A percentile compares a stretch with the other conserved stretches of the same genome.
Evolutionary conservation across 2,888 invertebrate genomes (phyloP).

Genomic region (Lithodes maja): DNA sequence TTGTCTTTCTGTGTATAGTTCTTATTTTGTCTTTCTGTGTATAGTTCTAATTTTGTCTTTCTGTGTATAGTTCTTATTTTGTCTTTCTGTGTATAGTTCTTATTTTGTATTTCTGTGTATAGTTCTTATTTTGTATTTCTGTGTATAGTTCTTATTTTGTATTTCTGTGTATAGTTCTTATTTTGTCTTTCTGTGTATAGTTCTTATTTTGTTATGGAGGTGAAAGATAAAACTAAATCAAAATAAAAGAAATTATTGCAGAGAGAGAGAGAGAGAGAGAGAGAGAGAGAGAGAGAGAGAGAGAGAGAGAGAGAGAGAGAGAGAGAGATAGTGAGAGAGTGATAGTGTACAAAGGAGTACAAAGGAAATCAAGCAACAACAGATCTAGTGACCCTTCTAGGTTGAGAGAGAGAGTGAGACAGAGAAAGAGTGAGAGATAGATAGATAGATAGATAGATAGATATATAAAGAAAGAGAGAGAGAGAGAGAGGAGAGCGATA

Average conservation of each 20-base stretch:
- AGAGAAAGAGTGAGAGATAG: not conserved
- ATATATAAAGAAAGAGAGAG: not conserved
- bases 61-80: no score
- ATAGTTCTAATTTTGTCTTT: no score
- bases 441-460: not conserved
- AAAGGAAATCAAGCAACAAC: not conserved
- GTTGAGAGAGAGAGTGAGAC: not conserved
- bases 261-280: constrained; percentile 19
- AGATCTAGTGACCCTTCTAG: no score
- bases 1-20: no score
- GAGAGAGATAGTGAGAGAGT: not conserved
- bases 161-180: not conserved
- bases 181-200: not conserved
- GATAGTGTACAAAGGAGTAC: not conserved
- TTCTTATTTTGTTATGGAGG: not conserved
- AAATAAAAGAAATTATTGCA: not conserved
- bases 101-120: no score
- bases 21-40: no score
- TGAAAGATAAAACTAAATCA: not conserved
- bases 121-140: no score
- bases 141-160: no score
- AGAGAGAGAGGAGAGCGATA: not conserved
- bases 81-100: no score
- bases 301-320: not conserved
- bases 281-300: constrained; percentile 22